phyloP scores from a whole-genome alignment of 2,797 vertebrate genomes.

The Cynodonichthys magdalenae region DNA sequence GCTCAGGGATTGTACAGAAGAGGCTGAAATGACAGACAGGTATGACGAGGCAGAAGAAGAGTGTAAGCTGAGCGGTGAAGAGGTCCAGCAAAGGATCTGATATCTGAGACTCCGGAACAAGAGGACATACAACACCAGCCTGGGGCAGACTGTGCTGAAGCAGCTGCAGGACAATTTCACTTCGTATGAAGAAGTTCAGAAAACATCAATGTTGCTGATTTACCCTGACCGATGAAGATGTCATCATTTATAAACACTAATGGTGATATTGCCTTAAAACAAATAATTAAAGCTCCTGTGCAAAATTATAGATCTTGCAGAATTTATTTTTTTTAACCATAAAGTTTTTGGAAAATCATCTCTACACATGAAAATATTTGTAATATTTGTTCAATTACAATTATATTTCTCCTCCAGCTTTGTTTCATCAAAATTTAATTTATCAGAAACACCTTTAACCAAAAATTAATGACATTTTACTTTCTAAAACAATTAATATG shows the following conservation, averaged over 20 bases:
- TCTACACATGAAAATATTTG: too few species aligned
- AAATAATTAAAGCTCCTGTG: background rate
- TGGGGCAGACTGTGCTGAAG: constrained; percentile 18
- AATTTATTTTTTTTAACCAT: background rate
- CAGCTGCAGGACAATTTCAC: background rate
- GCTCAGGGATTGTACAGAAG: background rate
- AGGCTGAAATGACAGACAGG: constrained; percentile 18
- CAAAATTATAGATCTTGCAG: background rate
- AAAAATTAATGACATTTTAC: background rate
- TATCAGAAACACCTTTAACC: too few species aligned
- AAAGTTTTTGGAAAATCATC: too few species aligned
- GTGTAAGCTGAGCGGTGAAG: constrained; percentile 57
- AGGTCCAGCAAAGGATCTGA: constrained; percentile 66
- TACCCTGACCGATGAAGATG: background rate
- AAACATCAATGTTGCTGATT: too few species aligned
- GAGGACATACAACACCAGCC: constrained; percentile 66
- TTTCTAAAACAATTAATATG: background rate
- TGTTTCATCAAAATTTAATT: too few species aligned
- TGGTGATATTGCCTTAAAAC: background rate
- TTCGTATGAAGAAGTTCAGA: too few species aligned
- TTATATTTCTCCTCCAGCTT: too few species aligned
- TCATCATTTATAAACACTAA: background rate
- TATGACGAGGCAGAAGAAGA: constrained; percentile 30
- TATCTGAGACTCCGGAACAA: constrained; percentile 78
- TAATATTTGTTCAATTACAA: too few species aligned